Evolutionary conservation across 2,888 invertebrate species (phyloP), one percentile per base, ranked within the genome.

Genomic region (Tholera decimalis): DNA sequence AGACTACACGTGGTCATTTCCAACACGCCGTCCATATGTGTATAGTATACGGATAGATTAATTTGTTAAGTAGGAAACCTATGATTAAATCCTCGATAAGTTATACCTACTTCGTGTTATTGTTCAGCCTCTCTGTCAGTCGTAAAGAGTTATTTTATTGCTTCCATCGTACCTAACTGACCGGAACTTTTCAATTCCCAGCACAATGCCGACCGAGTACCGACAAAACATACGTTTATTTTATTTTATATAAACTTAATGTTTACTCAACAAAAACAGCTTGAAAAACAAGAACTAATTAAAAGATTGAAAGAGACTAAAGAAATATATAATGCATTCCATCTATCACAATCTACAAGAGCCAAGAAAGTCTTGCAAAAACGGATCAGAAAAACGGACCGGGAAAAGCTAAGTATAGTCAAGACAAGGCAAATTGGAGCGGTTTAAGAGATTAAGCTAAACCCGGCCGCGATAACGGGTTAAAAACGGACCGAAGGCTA

Each of bases 371-470:
- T 44, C 30, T 30, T 22, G 37, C 20, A 77, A 79, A 63, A 66
- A 79, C 56, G 18, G 33, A 54, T 46, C 24, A 43, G 46, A 61
- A 55, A 67, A 73, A 67, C 59, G 26, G 50, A 64, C 26, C 35
- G 8, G 67, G 41, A 22, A 59, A 55, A 58, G 51, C 58, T 50
- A 58, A 63, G 59, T 54, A 44, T 41, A 65, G 54, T 49, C 69
- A 49, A 67, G 78, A 51, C 67, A 49, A 61, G 49, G 67, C 70
- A 82, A 82, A 73, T 80, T 76, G 63, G 44, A 76, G 49, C 49
- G 57, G 68, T 58, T 80, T 73, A 73, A 73, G 33, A 76, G 82
- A 79, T 79, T 82, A 82, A 76, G 59, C 49, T 51, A 49, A 66
- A 61, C 68, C 54, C 62, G 22, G 53, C 58, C 53, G 59, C 64